A percentile compares a stretch with the other conserved stretches of the same genome.
These are phyloP conservation scores for Scaptodrosophila lebanonensis DNA, from an alignment of 1,140 invertebrate genomes.

Conservation along the genomic window DNA sequence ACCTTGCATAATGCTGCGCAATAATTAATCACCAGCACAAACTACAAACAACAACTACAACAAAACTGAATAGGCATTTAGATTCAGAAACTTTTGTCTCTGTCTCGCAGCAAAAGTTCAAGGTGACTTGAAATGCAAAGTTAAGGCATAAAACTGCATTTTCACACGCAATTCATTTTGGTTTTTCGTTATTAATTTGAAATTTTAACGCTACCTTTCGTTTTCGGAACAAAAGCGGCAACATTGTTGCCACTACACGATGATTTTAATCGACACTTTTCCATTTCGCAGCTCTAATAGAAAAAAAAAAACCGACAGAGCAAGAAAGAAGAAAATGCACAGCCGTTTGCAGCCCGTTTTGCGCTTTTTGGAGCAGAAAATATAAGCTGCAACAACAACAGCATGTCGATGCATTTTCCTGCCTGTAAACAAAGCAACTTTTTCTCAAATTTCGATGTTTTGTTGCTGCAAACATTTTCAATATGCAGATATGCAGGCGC, in stretches of 20 bases:
- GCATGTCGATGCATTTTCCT: conserved; percentile 39
- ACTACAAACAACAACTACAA: conserved; percentile 15
- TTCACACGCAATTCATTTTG: conserved; percentile 46
- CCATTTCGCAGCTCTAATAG: neutral
- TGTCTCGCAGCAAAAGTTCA: conserved; percentile 49
- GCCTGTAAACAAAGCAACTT: conserved; percentile 19
- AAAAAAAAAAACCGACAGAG: too few species aligned
- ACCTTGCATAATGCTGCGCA: conserved; percentile 44
- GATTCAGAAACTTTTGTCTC: conserved; percentile 45
- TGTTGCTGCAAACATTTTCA: neutral
- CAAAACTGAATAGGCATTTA: conserved; percentile 15
- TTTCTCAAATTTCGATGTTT: conserved; percentile 16
- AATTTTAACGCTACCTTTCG: conserved; percentile 45
- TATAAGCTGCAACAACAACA: conserved; percentile 24
- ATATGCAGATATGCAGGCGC: conserved; percentile 59
- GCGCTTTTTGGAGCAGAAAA: conserved; percentile 73
- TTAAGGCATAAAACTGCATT: conserved; percentile 37
- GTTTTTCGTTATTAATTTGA: conserved; percentile 3
- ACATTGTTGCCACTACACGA: conserved; percentile 20
- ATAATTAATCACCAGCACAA: conserved; percentile 53
- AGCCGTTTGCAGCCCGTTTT: conserved; percentile 64
- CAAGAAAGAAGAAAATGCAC: conserved; percentile 34
- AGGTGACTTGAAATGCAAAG: conserved; percentile 32
- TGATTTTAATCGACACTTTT: neutral
- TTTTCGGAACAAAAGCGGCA: conserved; percentile 31